phyloP scores from a whole-genome alignment of 2,797 vertebrate genomes.

The Melanotaenia pygmaea region DNA sequence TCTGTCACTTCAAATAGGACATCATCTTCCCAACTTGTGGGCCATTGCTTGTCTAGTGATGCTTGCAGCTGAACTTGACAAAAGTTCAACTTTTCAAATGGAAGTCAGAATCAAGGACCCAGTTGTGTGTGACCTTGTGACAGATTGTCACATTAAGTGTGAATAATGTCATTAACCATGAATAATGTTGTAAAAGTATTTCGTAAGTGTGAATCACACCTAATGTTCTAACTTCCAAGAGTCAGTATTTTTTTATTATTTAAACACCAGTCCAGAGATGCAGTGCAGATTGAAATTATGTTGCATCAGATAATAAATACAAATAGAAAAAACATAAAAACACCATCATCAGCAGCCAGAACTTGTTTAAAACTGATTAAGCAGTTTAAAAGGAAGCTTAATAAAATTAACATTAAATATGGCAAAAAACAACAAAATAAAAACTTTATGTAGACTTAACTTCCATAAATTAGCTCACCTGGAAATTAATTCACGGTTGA shows the following conservation, averaged over 20 bases:
- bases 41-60: neutral
- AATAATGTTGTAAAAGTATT: too few relatives aligned
- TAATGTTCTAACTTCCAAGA: too few relatives aligned
- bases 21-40: neutral
- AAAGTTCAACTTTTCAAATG: neutral
- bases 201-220: too few relatives aligned
- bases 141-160: neutral
- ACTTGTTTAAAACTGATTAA: neutral
- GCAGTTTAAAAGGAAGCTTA: neutral
- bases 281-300: too few relatives aligned
- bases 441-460: too few relatives aligned
- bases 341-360: neutral
- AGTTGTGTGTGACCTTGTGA: neutral
- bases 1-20: constrained; percentile 3
- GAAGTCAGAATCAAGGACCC: neutral
- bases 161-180: neutral
- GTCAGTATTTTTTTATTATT: neutral
- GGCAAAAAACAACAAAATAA: neutral
- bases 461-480: neutral
- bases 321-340: neutral
- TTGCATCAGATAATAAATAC: neutral
- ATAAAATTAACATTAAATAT: neutral
- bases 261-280: neutral
- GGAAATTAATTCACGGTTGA: neutral
- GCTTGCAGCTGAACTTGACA: neutral